These are phyloP conservation scores for Podarcis siculus DNA, from an alignment of 2,797 vertebrate species.

Conservation along the genomic window DNA sequence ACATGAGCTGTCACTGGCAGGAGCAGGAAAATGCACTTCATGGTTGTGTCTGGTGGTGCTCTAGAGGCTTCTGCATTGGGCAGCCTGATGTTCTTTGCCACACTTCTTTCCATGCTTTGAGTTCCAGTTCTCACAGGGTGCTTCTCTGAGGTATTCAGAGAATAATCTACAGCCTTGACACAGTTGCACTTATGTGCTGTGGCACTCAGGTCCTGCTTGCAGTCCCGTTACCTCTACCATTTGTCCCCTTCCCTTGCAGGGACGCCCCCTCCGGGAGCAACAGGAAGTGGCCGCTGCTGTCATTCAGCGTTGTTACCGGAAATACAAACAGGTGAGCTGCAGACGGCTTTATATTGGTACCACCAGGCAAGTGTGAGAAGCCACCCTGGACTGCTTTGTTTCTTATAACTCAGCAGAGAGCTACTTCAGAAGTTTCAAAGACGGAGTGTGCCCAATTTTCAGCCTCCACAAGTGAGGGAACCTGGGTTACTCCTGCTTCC, in stretches of 20 bases:
- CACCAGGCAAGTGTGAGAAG: neutral
- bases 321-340: conserved; percentile 96
- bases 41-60: too few species aligned
- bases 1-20: neutral
- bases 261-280: conserved; percentile 94
- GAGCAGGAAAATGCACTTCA: neutral
- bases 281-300: conserved; percentile 97
- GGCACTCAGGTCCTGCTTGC: neutral
- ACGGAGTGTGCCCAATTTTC: too few species aligned
- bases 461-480: too few species aligned
- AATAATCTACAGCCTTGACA: too few species aligned
- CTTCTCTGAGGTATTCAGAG: too few species aligned
- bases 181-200: neutral
- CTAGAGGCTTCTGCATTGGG: neutral
- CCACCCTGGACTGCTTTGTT: fast-evolving
- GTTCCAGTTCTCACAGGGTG: neutral
- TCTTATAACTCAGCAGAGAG: too few species aligned
- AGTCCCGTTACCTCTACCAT: neutral
- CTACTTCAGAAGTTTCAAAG: too few species aligned
- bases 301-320: conserved; percentile 98
- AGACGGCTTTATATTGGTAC: neutral
- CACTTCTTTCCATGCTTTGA: neutral
- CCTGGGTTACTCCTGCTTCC: neutral
- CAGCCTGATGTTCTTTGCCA: neutral
- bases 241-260: conserved; percentile 78